Evolutionary conservation across 2,888 invertebrate genomes (phyloP), one percentile per base, ranked within the genome.

Genomic region (Sisyra nigra): DNA sequence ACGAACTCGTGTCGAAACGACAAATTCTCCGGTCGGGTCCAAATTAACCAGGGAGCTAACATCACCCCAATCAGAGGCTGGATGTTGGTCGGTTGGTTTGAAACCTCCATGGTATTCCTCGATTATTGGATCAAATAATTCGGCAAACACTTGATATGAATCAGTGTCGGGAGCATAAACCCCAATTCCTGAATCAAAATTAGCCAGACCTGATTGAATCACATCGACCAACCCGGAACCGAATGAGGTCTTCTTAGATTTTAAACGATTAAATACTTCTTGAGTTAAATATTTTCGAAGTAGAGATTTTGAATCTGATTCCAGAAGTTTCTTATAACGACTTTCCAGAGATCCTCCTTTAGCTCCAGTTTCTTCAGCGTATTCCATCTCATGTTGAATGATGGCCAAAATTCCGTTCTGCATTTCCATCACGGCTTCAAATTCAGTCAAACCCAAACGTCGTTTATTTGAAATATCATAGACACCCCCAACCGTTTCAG

Each of bases 81-180:
- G 80, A 55, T 81, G 81, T 47, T 63, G 63, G 52, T 69, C 69
- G 15, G 57, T 56, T 46, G 66, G 53, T 46, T 60, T 62, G 57
- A 80, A 77, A 41, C 74, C 74, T 33, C 59, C 62, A 57, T 80
- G 79, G 58, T 79, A 79, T 51, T 77, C 76, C 52, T 72, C 69
- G 55, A 81, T 80, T 51, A 80, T 67, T 13, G 74, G 72, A 60
- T 79, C 71, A 58, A 81, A 80, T 41, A 82, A 61, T 17, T 69
- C 68, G 44, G 66, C 66, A 56, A 80, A 80, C 30, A 71, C 61
- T 30, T 63, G 61, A 62, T 80, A 81, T 11, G 76, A 66, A 51
- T 79, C 75, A 3, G 76, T 71, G 57, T 80, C 79, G 4, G 76
- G 69, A 1, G 80, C 79, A 55, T 79, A 79, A 38, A 77, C 57